Percentiles rank a stretch among this genome's conserved stretches.
phyloP scores from a whole-genome alignment of 2,113 vertebrate species.

The Entomyzon cyanotis region DNA sequence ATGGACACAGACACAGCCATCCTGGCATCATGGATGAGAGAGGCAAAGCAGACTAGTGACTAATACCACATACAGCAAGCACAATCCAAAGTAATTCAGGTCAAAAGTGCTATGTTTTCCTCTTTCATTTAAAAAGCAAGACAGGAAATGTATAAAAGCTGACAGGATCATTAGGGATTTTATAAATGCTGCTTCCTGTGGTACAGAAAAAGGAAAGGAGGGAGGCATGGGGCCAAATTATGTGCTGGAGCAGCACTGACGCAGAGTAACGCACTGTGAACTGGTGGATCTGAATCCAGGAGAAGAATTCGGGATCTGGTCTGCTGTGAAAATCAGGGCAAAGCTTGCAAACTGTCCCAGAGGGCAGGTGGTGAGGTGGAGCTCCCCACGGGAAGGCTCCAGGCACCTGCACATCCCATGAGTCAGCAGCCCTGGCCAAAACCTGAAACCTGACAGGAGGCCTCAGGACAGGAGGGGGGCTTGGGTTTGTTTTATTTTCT shows the following conservation, averaged over 20 bases:
- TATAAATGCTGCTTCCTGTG: constrained; percentile 63
- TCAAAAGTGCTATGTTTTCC: constrained; percentile 17
- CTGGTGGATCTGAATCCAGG: neutral
- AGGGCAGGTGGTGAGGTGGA: neutral
- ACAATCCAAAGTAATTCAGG: neutral
- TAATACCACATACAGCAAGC: neutral
- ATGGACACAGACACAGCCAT: neutral
- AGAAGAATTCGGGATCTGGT: neutral
- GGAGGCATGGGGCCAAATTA: constrained; percentile 2
- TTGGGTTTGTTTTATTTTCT: constrained; percentile 43
- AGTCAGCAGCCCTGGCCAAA: constrained; percentile 25
- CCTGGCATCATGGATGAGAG: neutral
- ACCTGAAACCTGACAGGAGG: neutral
- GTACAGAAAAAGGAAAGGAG: constrained; percentile 49
- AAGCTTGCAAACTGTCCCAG: neutral
- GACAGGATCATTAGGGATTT: constrained; percentile 58
- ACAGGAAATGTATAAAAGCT: constrained; percentile 66
- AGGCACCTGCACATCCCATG: constrained; percentile 19
- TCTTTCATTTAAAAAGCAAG: constrained; percentile 35
- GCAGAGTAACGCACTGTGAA: neutral
- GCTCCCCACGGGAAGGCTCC: neutral
- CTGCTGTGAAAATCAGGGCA: neutral
- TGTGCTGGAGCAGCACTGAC: neutral
- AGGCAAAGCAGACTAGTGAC: neutral
- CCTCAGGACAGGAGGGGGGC: neutral